phyloP scores from a whole-genome alignment of 2,888 invertebrate species.

The Eueremaeus valkanovi region DNA sequence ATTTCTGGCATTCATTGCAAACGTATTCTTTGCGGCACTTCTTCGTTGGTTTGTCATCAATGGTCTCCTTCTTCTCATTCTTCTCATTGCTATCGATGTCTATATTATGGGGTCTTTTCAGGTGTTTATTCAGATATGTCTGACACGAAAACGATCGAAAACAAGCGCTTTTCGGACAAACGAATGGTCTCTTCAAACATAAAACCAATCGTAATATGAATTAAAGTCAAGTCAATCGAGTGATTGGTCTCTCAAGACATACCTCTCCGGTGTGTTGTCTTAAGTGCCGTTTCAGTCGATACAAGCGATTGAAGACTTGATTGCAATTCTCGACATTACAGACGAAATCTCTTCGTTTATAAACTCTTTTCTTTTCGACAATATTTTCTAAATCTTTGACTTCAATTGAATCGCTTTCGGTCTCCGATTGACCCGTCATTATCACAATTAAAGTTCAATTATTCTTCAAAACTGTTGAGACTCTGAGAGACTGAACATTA shows the following conservation, averaged over 20 bases:
- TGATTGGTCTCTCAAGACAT: not conserved
- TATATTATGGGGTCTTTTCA: conserved; percentile 15
- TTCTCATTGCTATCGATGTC: not conserved
- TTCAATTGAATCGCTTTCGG: not conserved
- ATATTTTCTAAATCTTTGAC: not conserved
- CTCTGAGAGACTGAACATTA: too few species aligned
- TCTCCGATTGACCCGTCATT: conserved; percentile 10
- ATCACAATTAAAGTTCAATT: not conserved
- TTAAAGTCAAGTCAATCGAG: not conserved
- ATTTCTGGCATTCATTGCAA: conserved; percentile 32
- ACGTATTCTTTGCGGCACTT: conserved; percentile 18
- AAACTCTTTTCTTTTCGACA: not conserved
- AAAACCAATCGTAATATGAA: not conserved
- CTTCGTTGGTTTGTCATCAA: not conserved
- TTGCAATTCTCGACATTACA: conserved; percentile 29
- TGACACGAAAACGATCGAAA: conserved; percentile 25
- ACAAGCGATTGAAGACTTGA: not conserved
- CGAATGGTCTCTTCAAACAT: conserved; percentile 18
- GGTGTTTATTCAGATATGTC: conserved; percentile 36
- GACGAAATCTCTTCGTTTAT: not conserved
- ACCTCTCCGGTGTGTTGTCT: conserved; percentile 39
- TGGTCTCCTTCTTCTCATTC: not conserved
- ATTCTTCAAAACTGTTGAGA: too few species aligned
- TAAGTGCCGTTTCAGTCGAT: conserved; percentile 21
- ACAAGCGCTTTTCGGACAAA: conserved; percentile 22